Evolutionary conservation across 2,888 invertebrate genomes (phyloP).

Genomic region (Chromoteleia sp.): DNA sequence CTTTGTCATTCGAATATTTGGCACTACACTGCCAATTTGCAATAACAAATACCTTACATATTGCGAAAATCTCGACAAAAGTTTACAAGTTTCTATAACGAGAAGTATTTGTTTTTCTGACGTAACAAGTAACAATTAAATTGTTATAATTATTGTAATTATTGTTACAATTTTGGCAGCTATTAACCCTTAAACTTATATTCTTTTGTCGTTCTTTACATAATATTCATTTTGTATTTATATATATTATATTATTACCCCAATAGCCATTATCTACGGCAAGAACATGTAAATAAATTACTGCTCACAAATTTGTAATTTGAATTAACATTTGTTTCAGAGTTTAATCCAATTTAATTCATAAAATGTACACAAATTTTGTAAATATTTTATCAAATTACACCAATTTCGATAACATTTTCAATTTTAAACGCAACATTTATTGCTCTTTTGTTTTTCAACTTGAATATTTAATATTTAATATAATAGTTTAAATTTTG

Average conservation of each 20-base stretch:
- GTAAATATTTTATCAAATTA: no score
- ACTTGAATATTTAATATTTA: background rate
- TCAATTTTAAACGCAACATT: no score
- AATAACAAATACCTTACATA: constrained; percentile 29
- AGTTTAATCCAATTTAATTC: background rate
- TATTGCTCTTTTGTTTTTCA: background rate
- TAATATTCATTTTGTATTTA: constrained; percentile 3
- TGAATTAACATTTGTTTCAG: no score
- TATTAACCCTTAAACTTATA: constrained; percentile 25
- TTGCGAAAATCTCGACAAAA: constrained; percentile 22
- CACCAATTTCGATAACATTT: no score
- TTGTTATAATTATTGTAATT: constrained; percentile 15
- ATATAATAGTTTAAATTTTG: background rate
- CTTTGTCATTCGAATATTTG: constrained; percentile 32
- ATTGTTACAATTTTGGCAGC: constrained; percentile 34
- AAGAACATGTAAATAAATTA: background rate
- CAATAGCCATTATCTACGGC: constrained; percentile 7
- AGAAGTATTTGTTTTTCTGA: constrained; percentile 3
- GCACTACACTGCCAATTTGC: constrained; percentile 38
- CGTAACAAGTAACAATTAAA: constrained; percentile 21
- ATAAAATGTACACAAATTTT: background rate
- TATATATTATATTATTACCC: constrained; percentile 14
- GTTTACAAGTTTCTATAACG: constrained; percentile 26
- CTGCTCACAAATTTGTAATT: background rate
- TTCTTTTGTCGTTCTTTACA: constrained; percentile 41